Conservation (phyloP, 2,113 vertebrate genomes). For the Ranitomeya imitator region DNA sequence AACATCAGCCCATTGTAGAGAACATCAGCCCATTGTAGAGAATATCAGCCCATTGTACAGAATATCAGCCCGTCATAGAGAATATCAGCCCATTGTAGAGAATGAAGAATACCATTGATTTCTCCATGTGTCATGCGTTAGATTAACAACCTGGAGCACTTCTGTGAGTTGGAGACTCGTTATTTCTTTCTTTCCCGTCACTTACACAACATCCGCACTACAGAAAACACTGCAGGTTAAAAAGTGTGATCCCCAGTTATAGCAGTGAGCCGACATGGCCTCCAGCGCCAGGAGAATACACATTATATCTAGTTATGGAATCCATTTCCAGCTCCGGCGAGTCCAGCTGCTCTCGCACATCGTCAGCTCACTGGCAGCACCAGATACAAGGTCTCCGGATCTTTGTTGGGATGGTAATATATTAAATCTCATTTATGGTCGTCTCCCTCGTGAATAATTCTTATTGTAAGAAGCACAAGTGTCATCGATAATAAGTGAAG, state of each 20-base stretch:
- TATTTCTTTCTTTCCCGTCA: background rate
- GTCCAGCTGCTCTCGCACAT: background rate
- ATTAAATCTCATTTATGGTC: background rate
- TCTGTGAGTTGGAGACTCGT: too few relatives aligned
- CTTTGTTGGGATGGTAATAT: constrained; percentile 2
- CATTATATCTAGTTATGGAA: background rate
- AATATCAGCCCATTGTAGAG: too few relatives aligned
- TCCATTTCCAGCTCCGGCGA: background rate
- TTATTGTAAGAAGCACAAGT: background rate
- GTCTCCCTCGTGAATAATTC: background rate
- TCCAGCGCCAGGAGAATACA: background rate
- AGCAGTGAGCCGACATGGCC: background rate
- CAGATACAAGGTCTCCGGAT: background rate
- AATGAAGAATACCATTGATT: too few relatives aligned
- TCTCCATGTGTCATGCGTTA: background rate
- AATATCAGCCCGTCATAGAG: too few relatives aligned
- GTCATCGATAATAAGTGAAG: background rate
- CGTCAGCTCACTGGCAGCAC: background rate
- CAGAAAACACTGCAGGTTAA: background rate
- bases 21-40: too few relatives aligned
- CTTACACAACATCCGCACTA: background rate
- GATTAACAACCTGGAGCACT: background rate
- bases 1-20: too few relatives aligned
- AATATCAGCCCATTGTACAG: too few relatives aligned
- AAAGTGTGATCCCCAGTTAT: background rate